Evolutionary conservation across 2,888 invertebrate genomes (phyloP).

Genomic region (Stegophylla sp.): DNA sequence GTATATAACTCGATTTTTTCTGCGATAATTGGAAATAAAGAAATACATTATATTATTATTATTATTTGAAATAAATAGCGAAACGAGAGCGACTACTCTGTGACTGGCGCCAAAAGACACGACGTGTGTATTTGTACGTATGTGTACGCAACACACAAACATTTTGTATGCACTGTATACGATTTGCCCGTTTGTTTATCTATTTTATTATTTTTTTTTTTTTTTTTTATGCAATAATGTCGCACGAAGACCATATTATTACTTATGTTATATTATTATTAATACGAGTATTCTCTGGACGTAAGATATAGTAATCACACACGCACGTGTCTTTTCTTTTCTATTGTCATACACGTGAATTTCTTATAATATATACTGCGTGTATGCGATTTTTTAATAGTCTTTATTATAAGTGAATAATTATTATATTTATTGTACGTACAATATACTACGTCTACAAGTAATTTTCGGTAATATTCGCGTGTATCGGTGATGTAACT

Average conservation of each 20-base stretch:
- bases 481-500: too few species aligned
- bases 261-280: constrained; percentile 9
- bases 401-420: too few species aligned
- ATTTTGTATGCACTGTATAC: not conserved
- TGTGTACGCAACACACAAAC: too few species aligned
- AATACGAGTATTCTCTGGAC: not conserved
- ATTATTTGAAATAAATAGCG: constrained; percentile 28
- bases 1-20: constrained; percentile 13
- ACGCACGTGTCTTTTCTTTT: too few species aligned
- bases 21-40: constrained; percentile 48
- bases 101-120: constrained; percentile 39
- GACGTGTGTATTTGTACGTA: not conserved
- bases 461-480: too few species aligned
- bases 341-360: too few species aligned
- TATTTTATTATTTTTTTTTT: not conserved
- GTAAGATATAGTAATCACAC: not conserved
- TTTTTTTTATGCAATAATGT: not conserved
- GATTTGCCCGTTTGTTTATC: constrained; percentile 25
- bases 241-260: not conserved
- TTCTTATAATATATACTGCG: too few species aligned
- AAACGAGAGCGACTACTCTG: constrained; percentile 34
- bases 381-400: too few species aligned
- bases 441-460: too few species aligned
- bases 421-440: too few species aligned
- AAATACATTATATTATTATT: not conserved